These are phyloP conservation scores for Peromyscus polionotus DNA, from an alignment of 2,113 vertebrate species.

Conservation along the genomic window DNA sequence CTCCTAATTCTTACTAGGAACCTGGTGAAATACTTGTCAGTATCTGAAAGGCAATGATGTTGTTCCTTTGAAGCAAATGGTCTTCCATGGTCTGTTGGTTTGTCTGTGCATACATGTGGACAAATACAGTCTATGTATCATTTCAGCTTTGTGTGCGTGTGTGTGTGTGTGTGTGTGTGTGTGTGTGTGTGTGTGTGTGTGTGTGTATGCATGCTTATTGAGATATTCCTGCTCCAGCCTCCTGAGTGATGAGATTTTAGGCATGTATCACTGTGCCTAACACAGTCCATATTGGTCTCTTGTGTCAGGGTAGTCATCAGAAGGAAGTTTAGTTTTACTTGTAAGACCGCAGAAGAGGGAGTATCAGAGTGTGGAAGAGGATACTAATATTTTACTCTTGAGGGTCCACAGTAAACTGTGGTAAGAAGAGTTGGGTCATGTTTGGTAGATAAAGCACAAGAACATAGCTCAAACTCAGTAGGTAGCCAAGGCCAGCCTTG, in stretches of 20 bases:
- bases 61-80: background rate
- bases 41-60: background rate
- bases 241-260: background rate
- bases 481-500: background rate
- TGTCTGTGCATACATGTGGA: background rate
- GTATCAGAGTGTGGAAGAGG: background rate
- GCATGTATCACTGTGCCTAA: background rate
- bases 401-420: background rate
- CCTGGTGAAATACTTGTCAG: background rate
- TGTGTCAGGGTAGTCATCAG: background rate
- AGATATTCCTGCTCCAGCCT: background rate
- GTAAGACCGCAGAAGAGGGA: background rate
- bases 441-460: background rate
- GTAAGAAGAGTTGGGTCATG: background rate
- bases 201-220: no score
- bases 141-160: background rate
- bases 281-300: background rate
- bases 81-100: background rate
- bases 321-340: background rate
- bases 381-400: background rate
- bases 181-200: background rate
- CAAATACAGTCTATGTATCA: background rate
- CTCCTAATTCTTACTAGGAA: background rate
- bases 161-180: background rate
- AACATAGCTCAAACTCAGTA: background rate